Percentiles rank a stretch among this genome's conserved stretches.
phyloP scores from a whole-genome alignment of 2,113 vertebrate genomes.

The Heterotis niloticus region DNA sequence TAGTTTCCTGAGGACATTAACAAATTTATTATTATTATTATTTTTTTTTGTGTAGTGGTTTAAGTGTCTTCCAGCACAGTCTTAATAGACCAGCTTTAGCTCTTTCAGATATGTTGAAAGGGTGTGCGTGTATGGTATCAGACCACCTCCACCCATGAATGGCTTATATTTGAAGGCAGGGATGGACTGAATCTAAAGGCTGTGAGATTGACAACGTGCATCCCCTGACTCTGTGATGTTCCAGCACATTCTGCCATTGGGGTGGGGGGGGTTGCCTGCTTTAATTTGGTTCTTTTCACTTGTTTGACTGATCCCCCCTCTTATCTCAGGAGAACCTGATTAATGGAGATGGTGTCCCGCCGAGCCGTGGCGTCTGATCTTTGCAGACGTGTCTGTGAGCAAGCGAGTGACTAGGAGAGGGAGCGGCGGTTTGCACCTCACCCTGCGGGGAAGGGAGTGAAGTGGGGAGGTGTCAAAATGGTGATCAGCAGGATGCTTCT shows the following conservation, averaged over 20 bases:
- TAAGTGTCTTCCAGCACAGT: too few species aligned
- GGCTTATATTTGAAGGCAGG: background rate
- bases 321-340: background rate
- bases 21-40: too few species aligned
- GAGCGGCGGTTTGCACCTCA: too few species aligned
- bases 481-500: too few species aligned
- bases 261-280: background rate
- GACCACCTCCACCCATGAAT: background rate
- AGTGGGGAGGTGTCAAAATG: too few species aligned
- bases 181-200: background rate
- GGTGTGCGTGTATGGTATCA: background rate
- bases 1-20: too few species aligned
- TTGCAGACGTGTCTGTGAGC: background rate
- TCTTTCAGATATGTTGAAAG: too few species aligned
- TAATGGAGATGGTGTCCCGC: background rate
- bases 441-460: too few species aligned
- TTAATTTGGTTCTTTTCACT: constrained; percentile 1
- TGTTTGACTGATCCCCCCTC: background rate
- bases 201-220: background rate
- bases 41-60: too few species aligned
- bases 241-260: background rate
- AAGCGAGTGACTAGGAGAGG: background rate
- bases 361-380: background rate
- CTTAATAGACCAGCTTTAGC: too few species aligned
- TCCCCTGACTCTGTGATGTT: background rate